These are phyloP conservation scores for Drosophila subsilvestris DNA, from an alignment of 2,888 invertebrate genomes.

Conservation along the genomic window DNA sequence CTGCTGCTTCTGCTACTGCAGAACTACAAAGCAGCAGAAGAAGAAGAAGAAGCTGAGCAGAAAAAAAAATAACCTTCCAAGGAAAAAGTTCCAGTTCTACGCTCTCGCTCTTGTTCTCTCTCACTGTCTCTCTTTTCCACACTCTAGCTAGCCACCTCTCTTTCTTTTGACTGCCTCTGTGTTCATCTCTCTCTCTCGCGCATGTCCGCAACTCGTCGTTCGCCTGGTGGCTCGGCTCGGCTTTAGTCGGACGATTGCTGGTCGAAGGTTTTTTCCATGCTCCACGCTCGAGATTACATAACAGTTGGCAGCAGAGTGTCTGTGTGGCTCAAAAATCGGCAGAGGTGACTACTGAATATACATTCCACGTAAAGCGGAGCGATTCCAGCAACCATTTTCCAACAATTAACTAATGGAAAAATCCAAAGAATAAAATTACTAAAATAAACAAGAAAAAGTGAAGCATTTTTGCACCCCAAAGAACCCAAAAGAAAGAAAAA, in stretches of 20 bases:
- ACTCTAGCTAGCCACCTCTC: not conserved
- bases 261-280: slow-evolving; percentile 64
- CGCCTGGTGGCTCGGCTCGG: slow-evolving; percentile 25
- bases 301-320: slow-evolving; percentile 75
- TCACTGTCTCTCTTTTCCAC: not conserved
- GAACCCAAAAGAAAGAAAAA: not conserved
- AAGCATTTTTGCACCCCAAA: slow-evolving; percentile 10
- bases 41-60: not conserved
- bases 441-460: not conserved
- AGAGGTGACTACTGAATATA: slow-evolving; percentile 55
- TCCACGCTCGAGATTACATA: slow-evolving; percentile 78
- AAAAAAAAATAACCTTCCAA: slow-evolving; percentile 39
- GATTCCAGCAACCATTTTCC: slow-evolving; percentile 13
- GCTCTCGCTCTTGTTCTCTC: slow-evolving; percentile 3
- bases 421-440: slow-evolving; percentile 22
- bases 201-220: slow-evolving; percentile 34
- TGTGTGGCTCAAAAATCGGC: slow-evolving; percentile 64
- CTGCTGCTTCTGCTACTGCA: not conserved
- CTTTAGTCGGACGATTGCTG: slow-evolving; percentile 11
- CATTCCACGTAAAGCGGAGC: slow-evolving; percentile 63
- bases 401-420: slow-evolving; percentile 24
- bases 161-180: not conserved
- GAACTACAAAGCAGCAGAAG: slow-evolving; percentile 2
- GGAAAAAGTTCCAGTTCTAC: slow-evolving; percentile 24
- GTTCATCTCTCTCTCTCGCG: slow-evolving; percentile 24